These are phyloP conservation scores for Apis cerana DNA, from an alignment of 1,140 invertebrate genomes.

Conservation along the genomic window DNA sequence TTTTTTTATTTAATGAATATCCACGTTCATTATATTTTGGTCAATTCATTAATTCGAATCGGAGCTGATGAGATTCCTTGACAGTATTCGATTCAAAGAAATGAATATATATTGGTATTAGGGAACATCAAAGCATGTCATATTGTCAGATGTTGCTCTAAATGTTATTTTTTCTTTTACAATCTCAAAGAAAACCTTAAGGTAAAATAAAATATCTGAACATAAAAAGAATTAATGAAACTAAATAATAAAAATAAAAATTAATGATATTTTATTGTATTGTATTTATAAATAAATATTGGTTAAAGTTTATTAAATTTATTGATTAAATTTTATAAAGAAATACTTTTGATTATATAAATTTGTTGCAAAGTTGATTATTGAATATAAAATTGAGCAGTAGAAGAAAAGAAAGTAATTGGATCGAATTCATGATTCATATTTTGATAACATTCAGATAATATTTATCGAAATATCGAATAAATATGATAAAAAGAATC, in stretches of 20 bases:
- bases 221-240: not conserved
- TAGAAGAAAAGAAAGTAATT: slow-evolving; percentile 37
- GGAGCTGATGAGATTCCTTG: not conserved
- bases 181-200: not conserved
- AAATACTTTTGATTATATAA: not conserved
- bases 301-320: not conserved
- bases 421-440: slow-evolving; percentile 25
- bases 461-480: slow-evolving; percentile 47
- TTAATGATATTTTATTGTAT: no score
- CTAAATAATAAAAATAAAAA: not conserved
- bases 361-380: not conserved
- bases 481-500: slow-evolving; percentile 25
- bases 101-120: slow-evolving; percentile 22
- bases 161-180: not conserved
- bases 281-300: not conserved
- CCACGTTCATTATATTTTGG: slow-evolving; percentile 1
- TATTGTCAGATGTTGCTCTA: not conserved
- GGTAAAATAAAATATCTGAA: no score
- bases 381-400: not conserved
- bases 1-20: slow-evolving; percentile 8
- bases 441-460: slow-evolving; percentile 36
- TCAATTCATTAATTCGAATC: slow-evolving; percentile 31
- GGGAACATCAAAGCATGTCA: slow-evolving; percentile 26
- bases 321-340: no score
- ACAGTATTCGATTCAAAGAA: slow-evolving; percentile 25